Evolutionary conservation across 2,113 vertebrate genomes (phyloP).

Genomic region (Dolichotis patagonum): DNA sequence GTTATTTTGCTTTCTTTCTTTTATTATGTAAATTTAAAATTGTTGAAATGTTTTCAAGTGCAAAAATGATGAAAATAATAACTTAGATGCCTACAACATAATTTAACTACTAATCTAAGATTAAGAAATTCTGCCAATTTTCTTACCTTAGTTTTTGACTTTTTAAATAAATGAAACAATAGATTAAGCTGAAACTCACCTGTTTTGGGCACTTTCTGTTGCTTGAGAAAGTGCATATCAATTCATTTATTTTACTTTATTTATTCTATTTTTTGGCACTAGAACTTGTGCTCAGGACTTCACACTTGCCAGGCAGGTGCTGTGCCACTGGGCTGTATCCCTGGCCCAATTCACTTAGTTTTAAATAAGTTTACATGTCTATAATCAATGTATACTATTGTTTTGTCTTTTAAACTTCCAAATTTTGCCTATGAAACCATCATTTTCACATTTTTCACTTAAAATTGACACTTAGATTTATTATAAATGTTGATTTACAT

Average conservation of each 20-base stretch:
- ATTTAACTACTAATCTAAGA: not conserved
- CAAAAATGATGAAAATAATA: not conserved
- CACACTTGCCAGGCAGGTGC: no score
- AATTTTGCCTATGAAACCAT: not conserved
- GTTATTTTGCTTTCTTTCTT: not conserved
- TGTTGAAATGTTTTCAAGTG: conserved; percentile 26
- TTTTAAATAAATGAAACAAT: conserved; percentile 5
- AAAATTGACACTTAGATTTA: conserved; percentile 25
- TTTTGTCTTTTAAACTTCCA: not conserved
- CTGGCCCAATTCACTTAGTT: no score
- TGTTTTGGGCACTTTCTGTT: not conserved
- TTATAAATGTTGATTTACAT: not conserved
- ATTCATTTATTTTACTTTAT: not conserved
- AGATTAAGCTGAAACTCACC: not conserved
- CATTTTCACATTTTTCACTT: not conserved
- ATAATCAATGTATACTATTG: not conserved
- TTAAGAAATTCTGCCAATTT: not conserved
- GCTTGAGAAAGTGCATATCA: not conserved
- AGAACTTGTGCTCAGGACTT: no score
- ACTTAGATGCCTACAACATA: not conserved
- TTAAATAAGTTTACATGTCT: not conserved
- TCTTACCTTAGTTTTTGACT: not conserved
- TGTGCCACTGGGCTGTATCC: no score
- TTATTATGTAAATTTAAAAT: conserved; percentile 4
- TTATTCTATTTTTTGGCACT: no score